These are phyloP conservation scores for Bombus superbus DNA, from an alignment of 1,140 invertebrate genomes.

Conservation along the genomic window DNA sequence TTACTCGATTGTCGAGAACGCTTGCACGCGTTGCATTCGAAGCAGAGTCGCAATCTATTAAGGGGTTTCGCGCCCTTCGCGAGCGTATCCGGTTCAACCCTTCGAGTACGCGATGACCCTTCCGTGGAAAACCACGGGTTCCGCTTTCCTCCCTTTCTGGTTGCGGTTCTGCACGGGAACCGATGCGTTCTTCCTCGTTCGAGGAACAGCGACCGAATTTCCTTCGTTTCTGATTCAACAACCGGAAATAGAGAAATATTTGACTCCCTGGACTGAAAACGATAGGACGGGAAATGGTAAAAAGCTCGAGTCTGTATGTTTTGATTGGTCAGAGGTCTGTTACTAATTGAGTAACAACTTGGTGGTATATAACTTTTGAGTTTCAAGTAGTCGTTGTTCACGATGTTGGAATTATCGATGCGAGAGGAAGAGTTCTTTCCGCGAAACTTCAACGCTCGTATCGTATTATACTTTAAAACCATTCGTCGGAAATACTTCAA, in stretches of 20 bases:
- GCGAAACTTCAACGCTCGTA: no score
- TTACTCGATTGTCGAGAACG: constrained; percentile 62
- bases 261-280: background rate
- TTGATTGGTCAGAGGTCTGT: background rate
- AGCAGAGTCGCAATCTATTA: constrained; percentile 67
- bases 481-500: no score
- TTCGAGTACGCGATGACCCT: constrained; percentile 25
- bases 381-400: no score
- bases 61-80: constrained; percentile 56
- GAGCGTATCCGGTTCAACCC: constrained; percentile 34
- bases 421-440: no score
- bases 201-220: background rate
- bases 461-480: no score
- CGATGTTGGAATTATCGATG: no score
- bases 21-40: constrained; percentile 14
- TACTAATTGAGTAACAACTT: background rate
- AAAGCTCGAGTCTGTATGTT: no score
- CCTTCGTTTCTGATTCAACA: constrained; percentile 7
- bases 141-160: constrained; percentile 57
- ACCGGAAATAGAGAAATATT: background rate
- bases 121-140: constrained; percentile 44
- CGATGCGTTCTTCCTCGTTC: constrained; percentile 47
- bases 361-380: no score
- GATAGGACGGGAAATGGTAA: background rate
- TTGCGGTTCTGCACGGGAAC: constrained; percentile 49